phyloP scores from a whole-genome alignment of 2,113 vertebrate genomes.

The Syngnathus scovelli region DNA sequence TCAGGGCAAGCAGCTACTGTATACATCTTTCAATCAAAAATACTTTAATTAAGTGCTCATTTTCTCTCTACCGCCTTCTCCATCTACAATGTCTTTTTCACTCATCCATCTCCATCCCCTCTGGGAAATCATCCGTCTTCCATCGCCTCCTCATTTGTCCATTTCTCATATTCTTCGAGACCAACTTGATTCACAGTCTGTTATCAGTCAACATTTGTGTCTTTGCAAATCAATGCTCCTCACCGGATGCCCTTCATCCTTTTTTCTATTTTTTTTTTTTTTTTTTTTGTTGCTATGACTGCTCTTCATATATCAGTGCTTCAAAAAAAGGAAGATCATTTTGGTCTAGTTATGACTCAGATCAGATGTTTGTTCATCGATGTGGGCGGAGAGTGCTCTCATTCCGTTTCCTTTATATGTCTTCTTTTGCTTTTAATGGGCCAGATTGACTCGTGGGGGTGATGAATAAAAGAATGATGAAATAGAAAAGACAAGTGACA shows the following conservation, averaged over 20 bases:
- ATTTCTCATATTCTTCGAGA: slow-evolving; percentile 26
- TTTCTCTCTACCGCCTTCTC: slow-evolving; percentile 24
- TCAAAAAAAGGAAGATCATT: slow-evolving; percentile 18
- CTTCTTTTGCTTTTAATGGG: slow-evolving; percentile 30
- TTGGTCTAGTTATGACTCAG: slow-evolving; percentile 39
- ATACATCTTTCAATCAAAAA: slow-evolving; percentile 23
- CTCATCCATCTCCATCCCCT: slow-evolving; percentile 31
- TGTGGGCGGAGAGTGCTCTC: slow-evolving; percentile 32
- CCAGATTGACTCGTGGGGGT: slow-evolving; percentile 7
- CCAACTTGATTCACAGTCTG: slow-evolving; percentile 28
- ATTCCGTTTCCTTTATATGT: slow-evolving; percentile 43
- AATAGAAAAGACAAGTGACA: slow-evolving; percentile 28
- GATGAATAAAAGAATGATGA: slow-evolving; percentile 28
- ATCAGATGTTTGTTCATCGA: slow-evolving; percentile 36
- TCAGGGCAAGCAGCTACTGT: slow-evolving; percentile 7
- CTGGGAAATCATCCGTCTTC: slow-evolving; percentile 53
- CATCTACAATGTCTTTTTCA: slow-evolving; percentile 34
- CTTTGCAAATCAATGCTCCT: slow-evolving; percentile 25
- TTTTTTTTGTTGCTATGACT: neutral
- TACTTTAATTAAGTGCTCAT: slow-evolving; percentile 45
- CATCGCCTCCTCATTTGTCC: slow-evolving; percentile 33
- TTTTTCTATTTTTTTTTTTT: neutral
- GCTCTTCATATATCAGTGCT: neutral
- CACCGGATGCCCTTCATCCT: neutral
- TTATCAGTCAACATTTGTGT: slow-evolving; percentile 25